Percentiles rank a stretch among this genome's conserved stretches.
phyloP scores from a whole-genome alignment of 2,797 vertebrate genomes.

The Neosilurus hyrtlii region DNA sequence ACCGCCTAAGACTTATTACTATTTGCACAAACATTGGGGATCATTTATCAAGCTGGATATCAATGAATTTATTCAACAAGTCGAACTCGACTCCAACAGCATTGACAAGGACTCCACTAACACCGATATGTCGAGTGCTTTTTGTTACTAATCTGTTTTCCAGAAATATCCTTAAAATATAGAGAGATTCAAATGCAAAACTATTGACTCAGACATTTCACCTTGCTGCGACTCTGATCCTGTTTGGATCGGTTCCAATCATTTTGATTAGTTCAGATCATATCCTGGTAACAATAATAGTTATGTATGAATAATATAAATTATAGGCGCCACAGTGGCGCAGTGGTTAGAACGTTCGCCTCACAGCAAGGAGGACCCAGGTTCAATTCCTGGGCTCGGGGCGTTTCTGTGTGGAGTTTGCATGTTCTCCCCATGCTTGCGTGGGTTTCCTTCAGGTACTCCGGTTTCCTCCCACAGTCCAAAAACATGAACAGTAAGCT shows the following conservation, averaged over 20 bases:
- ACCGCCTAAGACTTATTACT: not conserved
- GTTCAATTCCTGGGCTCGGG: no score
- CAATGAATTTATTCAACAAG: not conserved
- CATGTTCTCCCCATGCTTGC: no score
- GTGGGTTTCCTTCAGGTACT: no score
- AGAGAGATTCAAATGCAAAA: no score
- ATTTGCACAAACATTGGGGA: no score
- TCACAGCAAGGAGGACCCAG: no score
- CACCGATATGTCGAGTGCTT: not conserved
- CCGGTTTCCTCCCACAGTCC: no score
- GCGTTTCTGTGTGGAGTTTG: no score
- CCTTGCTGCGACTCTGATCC: not conserved
- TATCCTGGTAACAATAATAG: not conserved
- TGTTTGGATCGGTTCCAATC: not conserved
- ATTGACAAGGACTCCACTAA: not conserved
- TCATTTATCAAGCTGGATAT: not conserved
- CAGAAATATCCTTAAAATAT: not conserved
- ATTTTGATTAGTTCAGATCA: not conserved
- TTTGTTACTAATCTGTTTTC: not conserved
- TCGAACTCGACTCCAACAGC: not conserved
- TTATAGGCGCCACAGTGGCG: no score
- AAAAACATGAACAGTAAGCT: no score
- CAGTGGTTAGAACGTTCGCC: no score
- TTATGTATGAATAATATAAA: no score
- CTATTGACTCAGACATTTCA: not conserved